Evolutionary conservation across 2,797 vertebrate species (phyloP).

Genomic region (Yasuhikotakia modesta): DNA sequence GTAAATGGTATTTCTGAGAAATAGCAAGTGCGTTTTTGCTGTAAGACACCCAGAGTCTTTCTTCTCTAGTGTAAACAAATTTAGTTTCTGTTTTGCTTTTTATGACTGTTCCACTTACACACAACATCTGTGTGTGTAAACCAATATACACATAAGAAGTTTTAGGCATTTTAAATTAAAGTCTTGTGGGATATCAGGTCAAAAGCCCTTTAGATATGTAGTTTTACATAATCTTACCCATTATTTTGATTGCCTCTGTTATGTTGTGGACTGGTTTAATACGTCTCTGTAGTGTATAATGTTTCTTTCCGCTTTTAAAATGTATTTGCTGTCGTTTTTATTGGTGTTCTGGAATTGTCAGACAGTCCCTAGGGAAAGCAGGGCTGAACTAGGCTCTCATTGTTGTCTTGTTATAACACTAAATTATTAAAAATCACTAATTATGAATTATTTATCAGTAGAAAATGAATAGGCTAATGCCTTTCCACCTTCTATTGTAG

Average conservation of each 20-base stretch:
- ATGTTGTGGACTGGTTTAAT: neutral
- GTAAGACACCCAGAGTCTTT: neutral
- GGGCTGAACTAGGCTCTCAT: constrained; percentile 59
- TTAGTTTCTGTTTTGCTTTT: neutral
- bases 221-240: neutral
- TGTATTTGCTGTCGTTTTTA: neutral
- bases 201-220: neutral
- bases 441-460: constrained; percentile 72
- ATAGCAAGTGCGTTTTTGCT: neutral
- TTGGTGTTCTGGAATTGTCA: constrained; percentile 51
- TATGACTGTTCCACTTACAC: neutral
- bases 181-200: neutral
- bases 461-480: constrained; percentile 56
- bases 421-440: constrained; percentile 74
- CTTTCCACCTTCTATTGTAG: constrained; percentile 54
- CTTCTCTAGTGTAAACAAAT: neutral
- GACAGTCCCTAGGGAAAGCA: constrained; percentile 41
- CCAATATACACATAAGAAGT: neutral
- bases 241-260: neutral
- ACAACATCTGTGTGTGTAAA: too few relatives aligned
- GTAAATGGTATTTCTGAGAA: neutral
- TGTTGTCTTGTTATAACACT: constrained; percentile 72
- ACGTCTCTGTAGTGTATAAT: neutral
- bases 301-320: neutral
- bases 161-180: neutral